These are phyloP conservation scores for Chrysocyon brachyurus DNA, from an alignment of 2,797 vertebrate genomes.

Conservation along the genomic window DNA sequence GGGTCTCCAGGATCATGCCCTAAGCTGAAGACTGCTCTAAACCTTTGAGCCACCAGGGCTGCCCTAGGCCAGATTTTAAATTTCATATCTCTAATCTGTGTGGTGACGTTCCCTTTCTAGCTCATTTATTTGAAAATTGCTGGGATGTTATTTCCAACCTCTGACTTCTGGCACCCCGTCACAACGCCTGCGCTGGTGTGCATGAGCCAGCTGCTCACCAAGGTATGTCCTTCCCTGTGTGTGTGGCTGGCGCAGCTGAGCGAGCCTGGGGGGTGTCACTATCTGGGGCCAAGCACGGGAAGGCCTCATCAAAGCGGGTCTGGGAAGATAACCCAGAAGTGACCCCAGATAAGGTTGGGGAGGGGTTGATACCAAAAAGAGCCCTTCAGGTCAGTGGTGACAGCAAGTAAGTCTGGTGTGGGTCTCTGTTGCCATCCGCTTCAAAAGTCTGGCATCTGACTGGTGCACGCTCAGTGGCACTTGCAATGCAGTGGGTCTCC, in stretches of 20 bases:
- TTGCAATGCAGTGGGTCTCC: too few relatives aligned
- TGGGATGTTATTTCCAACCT: conserved; percentile 95
- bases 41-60: too few relatives aligned
- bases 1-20: too few relatives aligned
- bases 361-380: too few relatives aligned
- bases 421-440: neutral
- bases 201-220: conserved; percentile 95
- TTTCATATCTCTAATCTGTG: neutral
- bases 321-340: rapidly evolving
- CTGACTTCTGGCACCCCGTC: conserved; percentile 96
- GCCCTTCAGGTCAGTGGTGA: rapidly evolving
- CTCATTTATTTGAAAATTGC: conserved; percentile 95
- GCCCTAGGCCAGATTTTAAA: too few relatives aligned
- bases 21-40: too few relatives aligned
- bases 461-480: rapidly evolving
- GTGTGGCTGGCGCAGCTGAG: neutral
- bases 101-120: conserved; percentile 85
- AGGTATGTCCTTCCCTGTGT: conserved; percentile 88
- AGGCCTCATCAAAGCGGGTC: neutral
- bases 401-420: rapidly evolving
- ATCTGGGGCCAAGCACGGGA: too few relatives aligned
- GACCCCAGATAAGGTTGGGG: rapidly evolving
- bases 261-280: too few relatives aligned
- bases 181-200: conserved; percentile 95
- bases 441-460: neutral